Conservation (phyloP, 2,888 invertebrate species). For the Eurytoma californica region DNA sequence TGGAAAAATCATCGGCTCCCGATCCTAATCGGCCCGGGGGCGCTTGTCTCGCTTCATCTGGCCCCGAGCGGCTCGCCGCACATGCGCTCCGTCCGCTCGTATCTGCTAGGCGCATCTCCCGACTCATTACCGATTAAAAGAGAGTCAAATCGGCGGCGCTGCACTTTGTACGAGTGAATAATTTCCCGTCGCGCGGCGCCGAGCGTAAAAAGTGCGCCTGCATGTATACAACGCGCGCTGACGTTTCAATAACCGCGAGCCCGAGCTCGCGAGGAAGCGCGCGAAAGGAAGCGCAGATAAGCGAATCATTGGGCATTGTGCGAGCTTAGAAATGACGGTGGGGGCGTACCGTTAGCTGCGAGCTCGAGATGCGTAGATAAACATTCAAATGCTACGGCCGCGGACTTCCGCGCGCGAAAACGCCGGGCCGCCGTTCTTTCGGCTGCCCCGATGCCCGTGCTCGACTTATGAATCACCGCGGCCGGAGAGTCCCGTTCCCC, state of each 20-base stretch:
- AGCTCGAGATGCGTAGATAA: constrained; percentile 48
- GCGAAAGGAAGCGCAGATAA: not conserved
- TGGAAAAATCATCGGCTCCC: not conserved
- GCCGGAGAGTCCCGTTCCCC: constrained; percentile 15
- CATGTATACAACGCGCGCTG: constrained; percentile 20
- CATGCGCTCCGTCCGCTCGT: not conserved
- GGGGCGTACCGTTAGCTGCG: constrained; percentile 43
- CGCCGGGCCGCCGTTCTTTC: constrained; percentile 11
- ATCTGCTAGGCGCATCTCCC: constrained; percentile 43
- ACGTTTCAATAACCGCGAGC: constrained; percentile 52
- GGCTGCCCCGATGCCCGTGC: not conserved
- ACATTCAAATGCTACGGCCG: constrained; percentile 40
- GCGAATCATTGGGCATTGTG: constrained; percentile 40
- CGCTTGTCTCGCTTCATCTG: constrained; percentile 50
- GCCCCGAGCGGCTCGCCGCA: not conserved
- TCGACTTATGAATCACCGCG: constrained; percentile 31
- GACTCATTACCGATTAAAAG: constrained; percentile 54
- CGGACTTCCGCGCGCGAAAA: constrained; percentile 19
- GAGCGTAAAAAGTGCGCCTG: not conserved
- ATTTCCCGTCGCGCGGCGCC: constrained; percentile 4
- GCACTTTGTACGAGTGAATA: constrained; percentile 37
- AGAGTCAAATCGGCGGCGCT: constrained; percentile 32
- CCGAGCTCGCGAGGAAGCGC: constrained; percentile 4
- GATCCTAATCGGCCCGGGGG: constrained; percentile 47
- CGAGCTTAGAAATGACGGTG: constrained; percentile 24